These are phyloP conservation scores for Unio delphinus DNA, from an alignment of 2,888 invertebrate genomes.

Conservation along the genomic window DNA sequence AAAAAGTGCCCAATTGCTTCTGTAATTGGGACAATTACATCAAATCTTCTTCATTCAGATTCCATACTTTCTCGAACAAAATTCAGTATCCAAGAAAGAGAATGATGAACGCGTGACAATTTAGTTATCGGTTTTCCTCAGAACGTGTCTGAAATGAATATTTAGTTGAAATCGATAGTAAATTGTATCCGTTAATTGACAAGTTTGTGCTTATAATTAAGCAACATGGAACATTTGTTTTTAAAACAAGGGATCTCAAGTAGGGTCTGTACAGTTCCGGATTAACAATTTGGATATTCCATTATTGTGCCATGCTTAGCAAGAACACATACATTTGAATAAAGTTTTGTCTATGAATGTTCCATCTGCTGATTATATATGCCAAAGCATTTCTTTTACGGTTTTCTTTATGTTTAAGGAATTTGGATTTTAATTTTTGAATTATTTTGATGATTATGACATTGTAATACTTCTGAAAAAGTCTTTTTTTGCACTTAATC, in stretches of 20 bases:
- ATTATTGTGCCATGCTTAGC: background rate
- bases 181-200: background rate
- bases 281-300: background rate
- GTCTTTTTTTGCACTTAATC: too few species aligned
- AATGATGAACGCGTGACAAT: background rate
- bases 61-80: background rate
- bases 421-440: background rate
- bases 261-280: background rate
- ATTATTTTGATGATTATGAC: too few species aligned
- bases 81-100: constrained; percentile 5
- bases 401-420: background rate
- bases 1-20: background rate
- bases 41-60: background rate
- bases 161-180: background rate
- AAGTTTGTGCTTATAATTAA: background rate
- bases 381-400: background rate
- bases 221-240: background rate
- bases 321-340: constrained; percentile 2
- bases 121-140: constrained; percentile 1
- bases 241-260: constrained; percentile 4
- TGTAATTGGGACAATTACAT: background rate
- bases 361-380: background rate
- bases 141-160: background rate
- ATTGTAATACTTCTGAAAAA: too few species aligned
- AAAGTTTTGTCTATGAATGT: constrained; percentile 2